Evolutionary conservation across 2,797 vertebrate genomes (phyloP), one percentile per base, ranked within the genome.

Genomic region (Gadopsis bispinosus): DNA sequence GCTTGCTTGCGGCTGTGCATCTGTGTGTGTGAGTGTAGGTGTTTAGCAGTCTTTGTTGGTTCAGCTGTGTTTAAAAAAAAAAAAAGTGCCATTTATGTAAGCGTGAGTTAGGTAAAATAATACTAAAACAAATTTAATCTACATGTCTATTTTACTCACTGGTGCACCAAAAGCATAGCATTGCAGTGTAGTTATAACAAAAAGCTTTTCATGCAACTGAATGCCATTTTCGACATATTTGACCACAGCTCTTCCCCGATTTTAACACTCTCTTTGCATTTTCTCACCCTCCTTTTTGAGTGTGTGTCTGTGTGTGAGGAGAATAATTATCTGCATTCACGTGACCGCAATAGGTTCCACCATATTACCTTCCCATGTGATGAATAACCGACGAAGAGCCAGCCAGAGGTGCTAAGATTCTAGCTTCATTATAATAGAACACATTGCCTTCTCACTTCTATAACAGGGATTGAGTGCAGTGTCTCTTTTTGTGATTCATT

Each of bases 281-380:
- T 59, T 63, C 43, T 9, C 33, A 4, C 29, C 41, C 2, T 43
- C n/a, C 20, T 69, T 81, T 65, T 72, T n/a, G n/a, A n/a, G n/a
- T 35, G 1, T 26, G 0, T 0, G n/a, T 7, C 11, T 35, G 26
- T 61, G 66, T 80, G 75, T 77, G 81, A 77, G 74, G 35, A 75
- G 77, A 82, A 81, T 75, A 80, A 87, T 85, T 50, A 79, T 73
- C 75, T 51, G 69, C 22, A 4, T 77, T 75, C 31, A 71, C 75
- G 75, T 70, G 84, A 73, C 68, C 64, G 73, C 75, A 73, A 12
- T 69, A 71, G 51, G 70, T 79, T 85, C 75, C 79, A 55, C 22
- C 66, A 45, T 60, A 59, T 81, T 84, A 81, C 73, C 77, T 77
- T 83, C 45, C 60, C 53, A 70, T 10, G 17, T 81, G 20, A 73